A percentile compares a stretch with the other conserved stretches of the same genome.
Evolutionary conservation across 2,888 invertebrate genomes (phyloP).

Genomic region (Mellilla xanthometata): DNA sequence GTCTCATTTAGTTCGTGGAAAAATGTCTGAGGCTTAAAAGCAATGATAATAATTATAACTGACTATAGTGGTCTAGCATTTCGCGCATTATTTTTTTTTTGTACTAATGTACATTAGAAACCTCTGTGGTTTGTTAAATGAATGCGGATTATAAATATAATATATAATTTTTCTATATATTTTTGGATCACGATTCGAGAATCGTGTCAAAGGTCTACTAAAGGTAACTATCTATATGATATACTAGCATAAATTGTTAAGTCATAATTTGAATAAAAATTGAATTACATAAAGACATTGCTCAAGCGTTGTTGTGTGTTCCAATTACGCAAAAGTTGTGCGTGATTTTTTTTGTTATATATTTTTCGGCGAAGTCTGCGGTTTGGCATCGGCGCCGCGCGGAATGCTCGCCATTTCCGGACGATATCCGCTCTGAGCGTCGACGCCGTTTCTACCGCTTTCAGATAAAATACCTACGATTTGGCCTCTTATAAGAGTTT

Average conservation of each 20-base stretch:
- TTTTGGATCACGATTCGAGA: no score
- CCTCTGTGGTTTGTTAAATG: no score
- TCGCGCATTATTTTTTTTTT: no score
- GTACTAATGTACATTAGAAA: no score
- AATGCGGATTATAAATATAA: no score
- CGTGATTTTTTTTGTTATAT: constrained; percentile 45
- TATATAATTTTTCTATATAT: no score
- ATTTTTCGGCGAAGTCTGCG: constrained; percentile 61
- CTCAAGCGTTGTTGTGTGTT: constrained; percentile 17
- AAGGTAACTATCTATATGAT: no score
- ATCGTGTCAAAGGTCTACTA: no score
- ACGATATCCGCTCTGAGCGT: constrained; percentile 71
- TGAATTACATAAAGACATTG: constrained; percentile 6
- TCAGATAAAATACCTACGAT: constrained; percentile 48
- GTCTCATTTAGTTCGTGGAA: constrained; percentile 31
- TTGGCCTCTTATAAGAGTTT: background rate
- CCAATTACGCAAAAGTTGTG: constrained; percentile 24
- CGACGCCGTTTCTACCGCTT: constrained; percentile 54
- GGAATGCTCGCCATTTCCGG: constrained; percentile 81
- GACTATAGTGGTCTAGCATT: no score
- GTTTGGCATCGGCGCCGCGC: constrained; percentile 62
- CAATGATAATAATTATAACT: no score
- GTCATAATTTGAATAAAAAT: no score
- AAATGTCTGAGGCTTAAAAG: constrained; percentile 31
- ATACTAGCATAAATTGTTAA: no score